These are phyloP conservation scores for Regulus satrapa DNA, from an alignment of 2,113 vertebrate species.

Conservation along the genomic window DNA sequence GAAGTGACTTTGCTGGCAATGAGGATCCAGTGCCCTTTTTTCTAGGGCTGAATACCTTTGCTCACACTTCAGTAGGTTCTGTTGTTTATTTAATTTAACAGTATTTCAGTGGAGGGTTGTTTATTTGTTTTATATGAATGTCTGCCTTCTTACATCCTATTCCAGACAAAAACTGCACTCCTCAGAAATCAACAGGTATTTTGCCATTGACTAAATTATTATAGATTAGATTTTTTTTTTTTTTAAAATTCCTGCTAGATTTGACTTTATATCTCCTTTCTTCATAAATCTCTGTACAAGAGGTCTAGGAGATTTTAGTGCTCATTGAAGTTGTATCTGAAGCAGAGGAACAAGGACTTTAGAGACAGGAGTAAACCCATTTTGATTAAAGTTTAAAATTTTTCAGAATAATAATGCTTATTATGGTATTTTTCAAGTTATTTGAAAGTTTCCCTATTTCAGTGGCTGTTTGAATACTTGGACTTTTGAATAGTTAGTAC, in stretches of 20 bases:
- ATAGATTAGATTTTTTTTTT: background rate
- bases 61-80: background rate
- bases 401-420: background rate
- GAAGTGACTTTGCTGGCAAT: slow-evolving; percentile 11
- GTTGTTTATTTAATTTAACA: slow-evolving; percentile 8
- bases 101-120: background rate
- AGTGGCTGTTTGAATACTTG: background rate
- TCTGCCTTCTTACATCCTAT: background rate
- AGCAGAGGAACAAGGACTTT: background rate
- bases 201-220: background rate
- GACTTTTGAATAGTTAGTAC: background rate
- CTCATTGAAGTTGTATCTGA: background rate
- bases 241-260: background rate
- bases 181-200: background rate
- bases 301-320: background rate
- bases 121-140: background rate
- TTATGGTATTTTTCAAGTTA: background rate
- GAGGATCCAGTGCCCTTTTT: background rate
- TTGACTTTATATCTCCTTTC: background rate
- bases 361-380: background rate
- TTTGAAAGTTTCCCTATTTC: background rate
- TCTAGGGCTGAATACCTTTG: slow-evolving; percentile 16
- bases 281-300: background rate
- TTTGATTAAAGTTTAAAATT: background rate
- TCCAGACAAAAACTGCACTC: background rate